Evolutionary conservation across 2,888 invertebrate genomes (phyloP).

Genomic region (Reticulitermes lucifugus): DNA sequence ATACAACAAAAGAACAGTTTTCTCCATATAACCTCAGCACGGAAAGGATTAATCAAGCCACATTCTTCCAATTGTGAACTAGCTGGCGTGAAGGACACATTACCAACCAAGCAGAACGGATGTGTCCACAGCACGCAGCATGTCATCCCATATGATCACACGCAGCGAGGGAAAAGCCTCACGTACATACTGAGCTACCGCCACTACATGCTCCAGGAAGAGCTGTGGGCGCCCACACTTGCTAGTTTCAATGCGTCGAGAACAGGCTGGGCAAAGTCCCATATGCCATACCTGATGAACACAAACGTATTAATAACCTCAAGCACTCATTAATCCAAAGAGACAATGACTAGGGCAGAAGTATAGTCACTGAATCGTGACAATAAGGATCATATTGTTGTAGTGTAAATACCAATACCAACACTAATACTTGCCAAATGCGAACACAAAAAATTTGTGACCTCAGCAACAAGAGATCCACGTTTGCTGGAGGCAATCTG

Average conservation of each 20-base stretch:
- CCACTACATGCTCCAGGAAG: constrained; percentile 75
- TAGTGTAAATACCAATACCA: too few relatives aligned
- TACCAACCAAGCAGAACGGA: constrained; percentile 69
- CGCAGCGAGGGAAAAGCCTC: constrained; percentile 72
- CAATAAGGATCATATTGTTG: too few relatives aligned
- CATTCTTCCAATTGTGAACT: background rate
- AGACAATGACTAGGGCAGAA: too few relatives aligned
- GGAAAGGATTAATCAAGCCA: too few relatives aligned
- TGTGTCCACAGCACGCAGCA: constrained; percentile 74
- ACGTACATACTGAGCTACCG: constrained; percentile 71
- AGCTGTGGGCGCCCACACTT: constrained; percentile 69
- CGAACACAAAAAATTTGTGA: too few relatives aligned
- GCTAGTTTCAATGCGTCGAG: constrained; percentile 62
- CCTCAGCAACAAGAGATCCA: too few relatives aligned
- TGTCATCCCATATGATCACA: constrained; percentile 90
- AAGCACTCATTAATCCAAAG: too few relatives aligned
- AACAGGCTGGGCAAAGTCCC: constrained; percentile 72
- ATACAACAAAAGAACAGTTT: constrained; percentile 52
- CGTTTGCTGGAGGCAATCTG: too few relatives aligned
- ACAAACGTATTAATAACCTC: too few relatives aligned
- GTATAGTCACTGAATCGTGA: too few relatives aligned
- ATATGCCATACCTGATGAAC: constrained; percentile 78
- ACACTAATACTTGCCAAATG: too few relatives aligned
- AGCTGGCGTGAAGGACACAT: background rate
- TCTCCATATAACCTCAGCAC: too few relatives aligned